Evolutionary conservation across 2,888 invertebrate species (phyloP), one percentile per base, ranked within the genome.

Genomic region (Campaea margaritaria): DNA sequence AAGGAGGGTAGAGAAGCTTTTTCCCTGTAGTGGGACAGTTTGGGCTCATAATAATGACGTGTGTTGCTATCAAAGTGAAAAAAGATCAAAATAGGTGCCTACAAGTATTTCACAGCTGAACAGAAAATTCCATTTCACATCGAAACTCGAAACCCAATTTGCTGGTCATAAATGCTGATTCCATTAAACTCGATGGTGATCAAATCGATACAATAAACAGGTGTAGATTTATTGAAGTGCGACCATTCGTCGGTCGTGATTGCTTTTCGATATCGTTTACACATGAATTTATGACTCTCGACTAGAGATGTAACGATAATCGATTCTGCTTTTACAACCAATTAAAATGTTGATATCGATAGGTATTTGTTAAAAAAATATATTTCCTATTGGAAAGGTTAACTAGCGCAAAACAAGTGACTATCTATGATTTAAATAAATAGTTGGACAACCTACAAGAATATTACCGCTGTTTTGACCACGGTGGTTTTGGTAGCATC

Each of bases 151-250:
- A 56, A 69, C 70, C 58, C 66, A 66, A 74, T 69, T 70, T 62
- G 58, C 60, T 39, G 59, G 51, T 62, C 64, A 46, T 69, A 64
- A 53, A 16, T 50, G 58, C 15, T 14, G 34, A 41, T 48, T 48
- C 36, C 42, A 67, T 62, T 72, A 64, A 55, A 21, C 21, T 3
- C 21, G 21, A 21, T 21, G 21, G 5, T 21, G 21, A 21, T 21
- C 3, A 21, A 21, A 21, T 21, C 21, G 21, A 21, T 21, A 5
- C 21, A 21, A 21, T 21, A 21, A 21, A 65, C 42, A 70, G 61
- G 66, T 69, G 70, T 67, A 62, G 68, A 72, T 66, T 68, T 73
- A 74, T 73, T 64, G 61, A 64, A 21, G 46, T 57, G 38, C 56
- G 47, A 51, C 64, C 42, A 47, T 51, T 55, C 15, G 27, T 43